Evolutionary conservation across 2,888 invertebrate species (phyloP), one percentile per base, ranked within the genome.

Genomic region (Synergus japonicus): DNA sequence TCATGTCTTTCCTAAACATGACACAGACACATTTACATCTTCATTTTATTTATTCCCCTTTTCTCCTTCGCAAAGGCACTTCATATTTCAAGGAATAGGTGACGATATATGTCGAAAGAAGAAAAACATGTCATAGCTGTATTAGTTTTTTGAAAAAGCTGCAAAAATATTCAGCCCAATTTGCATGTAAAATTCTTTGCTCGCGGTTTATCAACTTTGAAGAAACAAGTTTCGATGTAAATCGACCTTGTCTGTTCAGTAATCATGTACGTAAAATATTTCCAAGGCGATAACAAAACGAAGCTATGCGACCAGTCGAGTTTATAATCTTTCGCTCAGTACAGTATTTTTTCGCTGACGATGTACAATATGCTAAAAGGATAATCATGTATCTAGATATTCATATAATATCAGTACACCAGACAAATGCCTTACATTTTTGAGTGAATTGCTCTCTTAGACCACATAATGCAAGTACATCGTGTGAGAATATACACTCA

Each of bases 371-470:
- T 73, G 76, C 85, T 88, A 87, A 88, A 88, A 88, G 88, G 88
- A 87, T 87, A 88, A 86, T 86, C 87, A 85, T 88, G 88, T 88
- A 87, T 86, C 86, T 78, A 79, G 82, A 82, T 83, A 81, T 54
- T n/a, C 54, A 81, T 80, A 81, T 81, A 82, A 83, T 84, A 83
- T 80, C 83, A 79, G 81, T 81, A 81, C 80, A 79, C 81, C 86
- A 81, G 83, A 83, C 83, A 77, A 82, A 81, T 66, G 79, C 76
- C 78, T 76, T 77, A 54, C 65, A 22, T 76, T 73, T 66, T 37
- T 41, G 15, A 65, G 12, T 67, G 18, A 18, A 66, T 65, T 54
- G n/a, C 54, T 65, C 37, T 65, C 29, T 65, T 65, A 13, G 41
- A 29, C 43, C 65, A 43, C 43, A 66, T 66, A 4, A 54, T 54